Evolutionary conservation across 2,113 vertebrate species (phyloP).

Genomic region (Oryzias woworae): DNA sequence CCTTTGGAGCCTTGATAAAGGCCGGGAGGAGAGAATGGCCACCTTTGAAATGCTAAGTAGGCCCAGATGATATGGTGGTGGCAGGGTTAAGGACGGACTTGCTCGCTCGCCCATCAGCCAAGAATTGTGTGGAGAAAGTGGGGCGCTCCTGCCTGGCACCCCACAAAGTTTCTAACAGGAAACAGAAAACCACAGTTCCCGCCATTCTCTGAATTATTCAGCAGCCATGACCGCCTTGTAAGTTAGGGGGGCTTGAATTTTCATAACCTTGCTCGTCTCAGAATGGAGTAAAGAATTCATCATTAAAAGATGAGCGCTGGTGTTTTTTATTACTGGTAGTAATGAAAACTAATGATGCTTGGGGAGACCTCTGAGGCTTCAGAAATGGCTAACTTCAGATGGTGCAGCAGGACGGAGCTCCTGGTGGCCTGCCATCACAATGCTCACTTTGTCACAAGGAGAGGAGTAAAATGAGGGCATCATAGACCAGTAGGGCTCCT

Average conservation of each 20-base stretch:
- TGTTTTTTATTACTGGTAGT: conserved; percentile 66
- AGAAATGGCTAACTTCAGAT: conserved; percentile 77
- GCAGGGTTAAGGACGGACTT: conserved; percentile 67
- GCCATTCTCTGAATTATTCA: conserved; percentile 60
- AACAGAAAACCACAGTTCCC: conserved; percentile 41
- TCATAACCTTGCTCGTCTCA: conserved; percentile 27
- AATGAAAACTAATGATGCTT: conserved; percentile 76
- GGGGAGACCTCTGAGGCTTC: conserved; percentile 74
- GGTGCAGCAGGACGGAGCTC: conserved; percentile 72
- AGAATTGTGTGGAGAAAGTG: conserved; percentile 74
- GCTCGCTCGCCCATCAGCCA: conserved; percentile 68
- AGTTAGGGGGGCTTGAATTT: conserved; percentile 22
- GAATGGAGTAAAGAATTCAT: conserved; percentile 42
- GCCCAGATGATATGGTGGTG: conserved; percentile 58
- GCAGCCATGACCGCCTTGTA: conserved; percentile 47
- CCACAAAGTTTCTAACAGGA: conserved; percentile 64
- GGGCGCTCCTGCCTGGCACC: conserved; percentile 63
- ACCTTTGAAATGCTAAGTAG: conserved; percentile 78
- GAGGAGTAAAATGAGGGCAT: conserved; percentile 69
- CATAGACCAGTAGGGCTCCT: conserved; percentile 29
- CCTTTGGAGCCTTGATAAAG: conserved; percentile 54
- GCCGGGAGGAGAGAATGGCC: conserved; percentile 43
- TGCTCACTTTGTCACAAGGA: conserved; percentile 51
- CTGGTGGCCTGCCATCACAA: conserved; percentile 80
- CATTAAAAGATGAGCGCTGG: conserved; percentile 65